Evolutionary conservation across 2,888 invertebrate genomes (phyloP), one percentile per base, ranked within the genome.

Genomic region (Dynastes grantii): DNA sequence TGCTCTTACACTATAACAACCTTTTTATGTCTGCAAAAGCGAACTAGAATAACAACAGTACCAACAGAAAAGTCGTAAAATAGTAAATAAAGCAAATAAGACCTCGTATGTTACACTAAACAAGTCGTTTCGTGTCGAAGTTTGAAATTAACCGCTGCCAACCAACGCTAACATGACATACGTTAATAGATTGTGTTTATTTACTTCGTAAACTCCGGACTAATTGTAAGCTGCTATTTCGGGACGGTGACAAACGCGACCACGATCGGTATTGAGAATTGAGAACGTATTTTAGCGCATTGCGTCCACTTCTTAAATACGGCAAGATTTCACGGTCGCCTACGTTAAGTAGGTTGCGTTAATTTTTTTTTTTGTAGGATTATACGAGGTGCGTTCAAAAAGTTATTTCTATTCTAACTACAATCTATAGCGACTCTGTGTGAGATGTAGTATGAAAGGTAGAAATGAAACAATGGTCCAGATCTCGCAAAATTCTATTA

Each of bases 141-240:
- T 55, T 55, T 22, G 55, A 16, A 55, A 55, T 55, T 55, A 55
- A 55, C 55, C 9, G 55, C 55, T 22, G 45, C 45, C 55, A 22
- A 22, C 22, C 22, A 22, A 55, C 5, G 45, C 11, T 11, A 45
- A 45, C 22, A 55, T 55, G 55, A 55, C 22, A 22, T 16, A 22
- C 55, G 22, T 55, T 55, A 55, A 55, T 55, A 55, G 55, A 9
- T 5, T 55, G 22, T 55, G 22, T 55, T 55, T 55, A 22, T 55
- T 55, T 55, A 55, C 55, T 55, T 22, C 22, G 40, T 40, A 22
- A 2, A 32, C 13, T 53, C 16, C 16, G 53, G 0, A 22, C 22
- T 27, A 55, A 55, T 55, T 27, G 27, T 55, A 55, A 16, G 55
- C 8, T 3, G 16, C 55, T 55, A 27, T 55, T 55, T 55, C 9